Evolutionary conservation across 2,888 invertebrate species (phyloP).

Genomic region (Schizaphis graminum): DNA sequence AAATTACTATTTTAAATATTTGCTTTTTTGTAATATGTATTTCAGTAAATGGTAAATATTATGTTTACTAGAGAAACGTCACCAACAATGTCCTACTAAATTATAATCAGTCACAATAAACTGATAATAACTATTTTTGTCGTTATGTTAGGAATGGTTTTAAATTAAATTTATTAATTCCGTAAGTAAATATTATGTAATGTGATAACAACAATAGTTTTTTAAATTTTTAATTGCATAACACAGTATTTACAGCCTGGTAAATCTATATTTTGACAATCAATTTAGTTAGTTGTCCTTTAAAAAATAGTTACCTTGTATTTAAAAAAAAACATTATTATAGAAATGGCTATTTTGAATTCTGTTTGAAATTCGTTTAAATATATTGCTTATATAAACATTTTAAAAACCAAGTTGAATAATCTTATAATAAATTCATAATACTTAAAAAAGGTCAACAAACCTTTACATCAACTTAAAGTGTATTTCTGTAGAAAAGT

Average conservation of each 20-base stretch:
- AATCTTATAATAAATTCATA: not conserved
- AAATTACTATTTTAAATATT: not conserved
- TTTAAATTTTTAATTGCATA: not conserved
- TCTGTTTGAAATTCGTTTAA: not conserved
- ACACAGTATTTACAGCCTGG: not conserved
- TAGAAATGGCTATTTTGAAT: not conserved
- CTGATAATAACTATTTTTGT: not conserved
- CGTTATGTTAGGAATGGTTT: not conserved
- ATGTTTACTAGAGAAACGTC: not conserved
- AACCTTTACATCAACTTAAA: not conserved
- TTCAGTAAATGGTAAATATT: not conserved
- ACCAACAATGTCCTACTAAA: not conserved
- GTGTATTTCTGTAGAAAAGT: not conserved
- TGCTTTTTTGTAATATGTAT: not conserved
- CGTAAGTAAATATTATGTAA: not conserved
- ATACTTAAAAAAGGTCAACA: not conserved
- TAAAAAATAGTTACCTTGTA: not conserved
- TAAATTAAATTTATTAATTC: not conserved
- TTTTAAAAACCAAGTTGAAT: not conserved
- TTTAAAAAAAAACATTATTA: not conserved
- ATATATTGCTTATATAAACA: not conserved
- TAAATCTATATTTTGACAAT: too few species aligned
- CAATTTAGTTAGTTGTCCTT: not conserved
- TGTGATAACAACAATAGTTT: not conserved
- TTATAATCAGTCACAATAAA: not conserved